Evolutionary conservation across 2,113 vertebrate genomes (phyloP).

Genomic region (Hipposideros armiger): DNA sequence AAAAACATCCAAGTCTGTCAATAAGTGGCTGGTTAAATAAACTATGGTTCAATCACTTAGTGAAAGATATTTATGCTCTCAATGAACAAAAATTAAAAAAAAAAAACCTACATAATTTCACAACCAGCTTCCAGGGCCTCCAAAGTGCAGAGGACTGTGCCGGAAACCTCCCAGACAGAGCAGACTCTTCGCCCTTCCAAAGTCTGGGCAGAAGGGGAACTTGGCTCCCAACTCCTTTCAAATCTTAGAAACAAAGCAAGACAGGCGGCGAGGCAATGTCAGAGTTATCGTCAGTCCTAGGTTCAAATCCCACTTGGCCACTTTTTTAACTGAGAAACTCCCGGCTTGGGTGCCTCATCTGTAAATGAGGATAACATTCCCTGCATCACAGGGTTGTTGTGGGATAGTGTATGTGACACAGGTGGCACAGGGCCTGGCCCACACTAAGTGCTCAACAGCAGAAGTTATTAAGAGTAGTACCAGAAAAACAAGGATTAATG

Average conservation of each 20-base stretch:
- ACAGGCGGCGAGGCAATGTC: neutral
- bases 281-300: neutral
- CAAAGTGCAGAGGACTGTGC: neutral
- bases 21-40: neutral
- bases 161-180: neutral
- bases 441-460: neutral
- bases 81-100: neutral
- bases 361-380: neutral
- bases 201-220: conserved; percentile 33
- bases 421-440: neutral
- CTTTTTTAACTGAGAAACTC: neutral
- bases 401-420: neutral
- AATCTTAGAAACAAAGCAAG: conserved; percentile 44
- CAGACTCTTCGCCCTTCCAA: neutral
- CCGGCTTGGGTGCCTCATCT: neutral
- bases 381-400: neutral
- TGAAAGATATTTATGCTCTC: conserved; percentile 27
- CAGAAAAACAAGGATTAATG: neutral
- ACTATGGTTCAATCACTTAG: neutral
- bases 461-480: neutral
- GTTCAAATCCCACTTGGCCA: neutral
- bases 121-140: neutral
- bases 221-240: neutral
- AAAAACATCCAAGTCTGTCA: neutral
- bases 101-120: neutral